phyloP scores from a whole-genome alignment of 2,113 vertebrate species.

The Monopterus albus region DNA sequence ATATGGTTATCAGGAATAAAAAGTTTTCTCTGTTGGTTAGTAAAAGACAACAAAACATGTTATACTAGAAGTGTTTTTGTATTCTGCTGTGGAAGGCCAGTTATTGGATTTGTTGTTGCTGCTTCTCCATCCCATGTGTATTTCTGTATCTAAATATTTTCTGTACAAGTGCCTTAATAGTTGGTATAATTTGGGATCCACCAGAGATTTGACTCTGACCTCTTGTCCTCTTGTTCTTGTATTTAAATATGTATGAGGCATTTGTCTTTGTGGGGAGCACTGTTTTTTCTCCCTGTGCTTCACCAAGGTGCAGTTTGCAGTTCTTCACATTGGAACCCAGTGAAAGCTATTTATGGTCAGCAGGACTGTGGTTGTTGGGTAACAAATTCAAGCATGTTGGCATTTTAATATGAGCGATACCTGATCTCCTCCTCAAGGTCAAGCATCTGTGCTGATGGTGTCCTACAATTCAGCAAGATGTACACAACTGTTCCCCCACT shows the following conservation, averaged over 20 bases:
- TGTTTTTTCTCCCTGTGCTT: slow-evolving; percentile 16
- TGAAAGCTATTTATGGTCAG: slow-evolving; percentile 9
- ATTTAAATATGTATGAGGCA: slow-evolving; percentile 69
- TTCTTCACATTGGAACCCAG: slow-evolving; percentile 21
- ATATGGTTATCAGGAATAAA: too few species aligned
- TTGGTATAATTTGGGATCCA: slow-evolving; percentile 47
- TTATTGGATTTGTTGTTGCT: neutral
- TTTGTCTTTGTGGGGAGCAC: slow-evolving; percentile 41
- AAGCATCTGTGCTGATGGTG: too few species aligned
- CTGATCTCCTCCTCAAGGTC: slow-evolving; percentile 12
- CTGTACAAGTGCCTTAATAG: slow-evolving; percentile 30
- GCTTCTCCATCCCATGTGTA: slow-evolving; percentile 14
- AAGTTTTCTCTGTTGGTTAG: too few species aligned
- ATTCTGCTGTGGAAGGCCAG: neutral
- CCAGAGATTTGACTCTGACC: slow-evolving; percentile 48
- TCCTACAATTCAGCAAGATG: too few species aligned
- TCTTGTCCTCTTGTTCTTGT: slow-evolving; percentile 34
- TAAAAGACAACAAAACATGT: too few species aligned
- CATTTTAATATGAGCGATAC: slow-evolving; percentile 4
- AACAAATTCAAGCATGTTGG: neutral
- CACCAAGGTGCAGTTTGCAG: slow-evolving; percentile 10
- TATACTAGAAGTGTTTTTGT: too few species aligned
- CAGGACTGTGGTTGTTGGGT: neutral
- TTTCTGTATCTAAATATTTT: slow-evolving; percentile 65
- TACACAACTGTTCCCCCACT: too few species aligned